Conservation (phyloP, 2,888 invertebrate species). For the Phyllotreta striolata region DNA sequence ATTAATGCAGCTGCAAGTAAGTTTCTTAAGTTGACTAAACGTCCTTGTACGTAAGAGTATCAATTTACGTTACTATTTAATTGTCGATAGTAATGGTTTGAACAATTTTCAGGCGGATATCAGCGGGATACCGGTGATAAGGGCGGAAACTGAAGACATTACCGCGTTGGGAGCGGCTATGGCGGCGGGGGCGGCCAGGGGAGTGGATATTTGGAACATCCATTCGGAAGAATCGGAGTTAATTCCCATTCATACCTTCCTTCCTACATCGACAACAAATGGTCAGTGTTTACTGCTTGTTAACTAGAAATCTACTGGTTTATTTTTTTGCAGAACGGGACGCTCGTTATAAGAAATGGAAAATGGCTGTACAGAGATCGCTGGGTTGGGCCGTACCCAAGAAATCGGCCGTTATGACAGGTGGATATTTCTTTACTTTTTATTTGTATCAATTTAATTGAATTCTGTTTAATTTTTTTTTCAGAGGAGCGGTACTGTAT, state of each 20-base stretch:
- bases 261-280: conserved; percentile 81
- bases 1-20: conserved; percentile 88
- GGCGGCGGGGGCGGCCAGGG: conserved; percentile 81
- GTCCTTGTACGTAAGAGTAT: background rate
- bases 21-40: conserved; percentile 7
- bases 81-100: background rate
- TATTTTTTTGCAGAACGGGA: conserved; percentile 68
- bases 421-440: conserved; percentile 50
- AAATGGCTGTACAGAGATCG: conserved; percentile 91
- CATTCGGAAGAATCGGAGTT: conserved; percentile 67
- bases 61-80: too few species aligned
- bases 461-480: conserved; percentile 60
- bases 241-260: conserved; percentile 77
- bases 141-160: conserved; percentile 87
- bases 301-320: background rate
- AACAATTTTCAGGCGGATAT: conserved; percentile 75
- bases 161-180: conserved; percentile 94
- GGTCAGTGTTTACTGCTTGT: conserved; percentile 62
- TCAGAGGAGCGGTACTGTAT: conserved; percentile 80
- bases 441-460: background rate
- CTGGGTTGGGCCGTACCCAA: conserved; percentile 86
- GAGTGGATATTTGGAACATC: conserved; percentile 74
- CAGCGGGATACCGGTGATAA: conserved; percentile 88
- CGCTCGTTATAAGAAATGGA: conserved; percentile 89
- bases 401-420: conserved; percentile 80